Evolutionary conservation across 2,113 vertebrate genomes (phyloP).

Genomic region (Grus americana): DNA sequence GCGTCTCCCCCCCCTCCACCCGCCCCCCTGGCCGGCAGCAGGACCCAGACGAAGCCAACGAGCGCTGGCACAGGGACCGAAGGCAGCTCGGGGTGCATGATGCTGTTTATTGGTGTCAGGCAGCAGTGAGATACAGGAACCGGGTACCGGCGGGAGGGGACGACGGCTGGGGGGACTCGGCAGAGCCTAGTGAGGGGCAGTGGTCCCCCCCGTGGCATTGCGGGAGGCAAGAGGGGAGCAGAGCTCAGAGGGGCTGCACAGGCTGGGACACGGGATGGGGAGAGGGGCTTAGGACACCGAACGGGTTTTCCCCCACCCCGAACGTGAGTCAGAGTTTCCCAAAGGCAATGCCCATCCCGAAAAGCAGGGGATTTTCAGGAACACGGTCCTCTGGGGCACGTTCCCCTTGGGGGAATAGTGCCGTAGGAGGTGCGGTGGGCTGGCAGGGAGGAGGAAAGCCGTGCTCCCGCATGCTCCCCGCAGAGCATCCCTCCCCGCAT

Average conservation of each 20-base stretch:
- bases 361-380: background rate
- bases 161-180: background rate
- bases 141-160: background rate
- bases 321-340: background rate
- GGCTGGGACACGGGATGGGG: no score
- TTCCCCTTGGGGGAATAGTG: fast-evolving
- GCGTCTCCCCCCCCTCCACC: background rate
- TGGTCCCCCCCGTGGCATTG: fast-evolving
- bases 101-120: background rate
- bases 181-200: background rate
- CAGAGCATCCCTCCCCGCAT: background rate
- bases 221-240: background rate
- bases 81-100: fast-evolving
- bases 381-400: fast-evolving
- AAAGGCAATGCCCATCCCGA: background rate
- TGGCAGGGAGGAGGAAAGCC: background rate
- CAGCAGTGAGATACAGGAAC: background rate
- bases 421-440: fast-evolving
- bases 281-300: background rate
- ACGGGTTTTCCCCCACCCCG: fast-evolving
- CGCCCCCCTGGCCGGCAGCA: fast-evolving
- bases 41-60: fast-evolving
- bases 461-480: fast-evolving
- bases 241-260: background rate
- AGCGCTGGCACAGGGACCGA: fast-evolving